Base-by-base conservation (phyloP, 2,113 vertebrate genomes). In the Cheirogaleus medius region DNA sequence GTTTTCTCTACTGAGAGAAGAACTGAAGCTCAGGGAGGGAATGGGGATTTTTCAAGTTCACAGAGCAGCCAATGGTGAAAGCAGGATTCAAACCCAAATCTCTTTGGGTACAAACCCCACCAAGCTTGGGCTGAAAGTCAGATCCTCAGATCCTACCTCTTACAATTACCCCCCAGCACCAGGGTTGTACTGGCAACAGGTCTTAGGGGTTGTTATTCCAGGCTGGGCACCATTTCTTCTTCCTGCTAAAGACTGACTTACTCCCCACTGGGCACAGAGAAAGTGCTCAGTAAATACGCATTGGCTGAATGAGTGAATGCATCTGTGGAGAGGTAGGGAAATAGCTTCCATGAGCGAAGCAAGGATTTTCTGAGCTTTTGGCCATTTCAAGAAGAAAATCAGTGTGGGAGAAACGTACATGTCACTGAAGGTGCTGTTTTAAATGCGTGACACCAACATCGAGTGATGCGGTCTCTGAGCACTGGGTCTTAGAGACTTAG, bases 191-290 rank as follows among this genome's bases (percentile, higher is more conserved):
- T 1, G 4, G 42, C 12, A 32, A 27, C 39, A 13, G 34, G 34
- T 8, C 27, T 20, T 21, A 20, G 10, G 74, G 39, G 23, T 34
- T 32, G 17, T 34, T 18, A 7, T 49, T 34, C 25, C 12, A 32
- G 12, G 44, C 9, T 14, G 7, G 29, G 27, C 1, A 0, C 5
- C 14, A 3, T 29, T 29, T 77, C 29, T 82, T 68, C 27, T 60
- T 74, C 60, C 17, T 34, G 80, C 63, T 29, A 13, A 15, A 66
- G 73, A 25, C 63, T 47, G 2, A 14, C 69, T 44, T 34, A 12
- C 37, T 34, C 20, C n/a, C 2, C 63, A 58, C 13, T 7, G 0
- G 1, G 8, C 12, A 12, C 1, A 13, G 1, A 8, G 32, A 9
- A 7, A 25, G 64, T 3, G 7, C 47, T 74, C n/a, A 7, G 1